phyloP scores from a whole-genome alignment of 2,797 vertebrate species.

The Clarias platycephalus region DNA sequence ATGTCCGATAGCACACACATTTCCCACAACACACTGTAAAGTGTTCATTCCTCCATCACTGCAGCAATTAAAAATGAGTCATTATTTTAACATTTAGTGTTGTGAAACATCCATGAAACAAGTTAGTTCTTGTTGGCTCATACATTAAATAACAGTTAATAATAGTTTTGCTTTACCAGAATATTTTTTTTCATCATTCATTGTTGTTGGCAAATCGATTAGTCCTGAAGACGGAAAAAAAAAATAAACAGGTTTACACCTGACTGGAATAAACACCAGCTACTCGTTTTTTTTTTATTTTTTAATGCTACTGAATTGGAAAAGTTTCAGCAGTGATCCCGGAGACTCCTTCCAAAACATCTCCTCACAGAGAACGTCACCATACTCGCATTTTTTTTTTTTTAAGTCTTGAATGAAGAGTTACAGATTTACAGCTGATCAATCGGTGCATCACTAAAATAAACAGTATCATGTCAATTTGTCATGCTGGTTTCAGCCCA shows the following conservation, averaged over 20 bases:
- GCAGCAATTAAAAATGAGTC: neutral
- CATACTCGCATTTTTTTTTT: neutral
- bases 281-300: neutral
- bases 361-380: too few relatives aligned
- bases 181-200: too few relatives aligned
- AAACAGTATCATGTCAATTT: too few relatives aligned
- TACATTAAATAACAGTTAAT: neutral
- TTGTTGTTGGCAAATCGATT: neutral
- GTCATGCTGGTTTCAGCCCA: too few relatives aligned
- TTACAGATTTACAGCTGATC: too few relatives aligned
- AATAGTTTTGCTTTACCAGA: neutral
- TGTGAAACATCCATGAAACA: neutral
- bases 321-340: neutral
- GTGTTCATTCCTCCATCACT: neutral
- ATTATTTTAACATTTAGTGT: neutral
- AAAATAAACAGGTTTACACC: neutral
- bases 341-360: constrained; percentile 5
- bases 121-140: neutral
- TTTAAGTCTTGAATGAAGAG: neutral
- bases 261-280: neutral
- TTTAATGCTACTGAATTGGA: too few relatives aligned
- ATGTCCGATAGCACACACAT: neutral
- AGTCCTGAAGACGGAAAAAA: neutral
- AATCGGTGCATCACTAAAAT: too few relatives aligned
- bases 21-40: neutral